Percentiles rank a stretch among this genome's conserved stretches.
Evolutionary conservation across 2,888 invertebrate genomes (phyloP).

Genomic region (Rhingia campestris): DNA sequence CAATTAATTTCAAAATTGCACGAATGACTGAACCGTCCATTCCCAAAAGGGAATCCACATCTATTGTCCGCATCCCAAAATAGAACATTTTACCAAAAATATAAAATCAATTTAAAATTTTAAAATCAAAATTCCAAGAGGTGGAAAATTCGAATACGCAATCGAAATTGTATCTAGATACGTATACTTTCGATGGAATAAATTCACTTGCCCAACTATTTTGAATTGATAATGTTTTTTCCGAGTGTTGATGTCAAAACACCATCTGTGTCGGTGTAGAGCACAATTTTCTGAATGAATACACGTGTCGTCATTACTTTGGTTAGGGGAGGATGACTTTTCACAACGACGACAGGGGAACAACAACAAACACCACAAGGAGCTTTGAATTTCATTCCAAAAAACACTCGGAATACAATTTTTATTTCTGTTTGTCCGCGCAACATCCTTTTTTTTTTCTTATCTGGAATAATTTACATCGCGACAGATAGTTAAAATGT

Average conservation of each 20-base stretch:
- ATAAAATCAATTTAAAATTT: slow-evolving; percentile 39
- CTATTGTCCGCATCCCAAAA: slow-evolving; percentile 14
- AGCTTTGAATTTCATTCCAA: slow-evolving; percentile 47
- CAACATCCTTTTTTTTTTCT: slow-evolving; percentile 42
- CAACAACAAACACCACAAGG: neutral
- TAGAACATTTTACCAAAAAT: slow-evolving; percentile 44
- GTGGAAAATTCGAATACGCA: neutral
- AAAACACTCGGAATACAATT: slow-evolving; percentile 12
- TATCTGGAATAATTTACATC: slow-evolving; percentile 67
- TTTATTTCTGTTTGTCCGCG: slow-evolving; percentile 21
- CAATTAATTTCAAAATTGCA: too few relatives aligned
- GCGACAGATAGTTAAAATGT: slow-evolving; percentile 68
- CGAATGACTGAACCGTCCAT: too few relatives aligned
- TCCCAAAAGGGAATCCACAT: neutral
- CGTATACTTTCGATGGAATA: slow-evolving; percentile 16
- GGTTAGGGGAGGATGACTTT: neutral
- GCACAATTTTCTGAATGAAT: slow-evolving; percentile 58
- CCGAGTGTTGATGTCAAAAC: slow-evolving; percentile 41
- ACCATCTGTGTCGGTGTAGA: slow-evolving; percentile 51
- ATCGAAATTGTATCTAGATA: slow-evolving; percentile 8
- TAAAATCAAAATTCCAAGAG: slow-evolving; percentile 9
- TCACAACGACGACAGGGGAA: neutral
- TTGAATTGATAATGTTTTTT: slow-evolving; percentile 67
- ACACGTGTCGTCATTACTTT: slow-evolving; percentile 55
- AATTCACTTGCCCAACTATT: slow-evolving; percentile 42